Conservation (phyloP, 2,113 vertebrate genomes). For the Cyanistes caeruleus region DNA sequence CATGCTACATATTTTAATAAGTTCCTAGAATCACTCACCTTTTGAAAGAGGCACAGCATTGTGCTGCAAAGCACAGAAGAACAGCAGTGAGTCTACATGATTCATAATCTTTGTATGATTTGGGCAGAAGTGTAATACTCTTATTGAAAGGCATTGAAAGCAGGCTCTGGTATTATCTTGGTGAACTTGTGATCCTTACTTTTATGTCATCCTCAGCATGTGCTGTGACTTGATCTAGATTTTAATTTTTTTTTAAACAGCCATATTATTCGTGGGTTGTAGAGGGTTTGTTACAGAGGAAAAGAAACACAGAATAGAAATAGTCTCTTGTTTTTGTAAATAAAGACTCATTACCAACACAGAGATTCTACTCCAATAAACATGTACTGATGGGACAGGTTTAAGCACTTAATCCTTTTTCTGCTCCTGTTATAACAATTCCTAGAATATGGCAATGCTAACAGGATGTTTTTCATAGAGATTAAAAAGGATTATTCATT, state of each 20-base stretch:
- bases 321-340: background rate
- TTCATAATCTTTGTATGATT: background rate
- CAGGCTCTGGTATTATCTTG: background rate
- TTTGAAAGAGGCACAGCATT: background rate
- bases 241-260: background rate
- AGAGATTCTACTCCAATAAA: conserved; percentile 19
- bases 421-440: conserved; percentile 52
- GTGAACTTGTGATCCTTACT: background rate
- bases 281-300: background rate
- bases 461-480: conserved; percentile 63
- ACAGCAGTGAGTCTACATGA: background rate
- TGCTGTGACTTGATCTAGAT: background rate
- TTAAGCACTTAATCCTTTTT: conserved; percentile 55
- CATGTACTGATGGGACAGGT: background rate
- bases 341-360: background rate
- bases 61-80: background rate
- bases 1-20: conserved; percentile 27
- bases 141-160: background rate
- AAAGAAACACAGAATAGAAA: background rate
- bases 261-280: background rate
- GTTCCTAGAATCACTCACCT: conserved; percentile 24
- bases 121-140: background rate
- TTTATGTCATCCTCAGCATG: background rate
- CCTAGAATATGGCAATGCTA: conserved; percentile 53
- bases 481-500: conserved; percentile 60